Conservation (phyloP, 2,888 invertebrate species). For the Caenorhabditis sp. region DNA sequence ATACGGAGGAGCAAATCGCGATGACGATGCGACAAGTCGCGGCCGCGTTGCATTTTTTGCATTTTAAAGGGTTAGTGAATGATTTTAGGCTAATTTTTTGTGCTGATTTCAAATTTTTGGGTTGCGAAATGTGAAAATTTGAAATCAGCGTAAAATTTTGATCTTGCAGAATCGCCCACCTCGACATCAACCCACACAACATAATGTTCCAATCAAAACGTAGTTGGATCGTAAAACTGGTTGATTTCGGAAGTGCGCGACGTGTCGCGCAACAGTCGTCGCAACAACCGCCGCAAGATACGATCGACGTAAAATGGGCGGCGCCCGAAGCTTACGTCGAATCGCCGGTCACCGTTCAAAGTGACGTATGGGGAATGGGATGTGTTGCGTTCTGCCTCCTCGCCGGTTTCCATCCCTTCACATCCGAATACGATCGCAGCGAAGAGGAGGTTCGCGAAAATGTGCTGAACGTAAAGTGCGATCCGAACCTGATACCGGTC, state of each 20-base stretch:
- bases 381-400: slow-evolving; percentile 88
- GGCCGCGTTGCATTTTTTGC: slow-evolving; percentile 90
- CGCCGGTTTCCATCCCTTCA: slow-evolving; percentile 92
- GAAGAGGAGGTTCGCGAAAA: slow-evolving; percentile 90
- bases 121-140: too few species aligned
- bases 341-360: slow-evolving; percentile 82
- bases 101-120: not conserved
- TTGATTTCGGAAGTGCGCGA: slow-evolving; percentile 87
- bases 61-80: slow-evolving; percentile 81
- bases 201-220: slow-evolving; percentile 88
- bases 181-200: slow-evolving; percentile 92
- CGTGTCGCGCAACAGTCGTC: slow-evolving; percentile 29
- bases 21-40: slow-evolving; percentile 85
- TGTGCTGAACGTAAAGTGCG: slow-evolving; percentile 79
- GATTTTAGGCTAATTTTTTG: not conserved
- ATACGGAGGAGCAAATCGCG: slow-evolving; percentile 85
- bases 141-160: too few species aligned
- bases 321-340: slow-evolving; percentile 62
- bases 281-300: too few species aligned
- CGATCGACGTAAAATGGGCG: slow-evolving; percentile 65
- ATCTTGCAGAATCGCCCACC: slow-evolving; percentile 76
- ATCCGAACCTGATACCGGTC: slow-evolving; percentile 91
- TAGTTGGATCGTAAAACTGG: slow-evolving; percentile 79
- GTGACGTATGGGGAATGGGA: slow-evolving; percentile 93
- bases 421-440: slow-evolving; percentile 74